Base-by-base conservation (phyloP, 2,888 invertebrate species). In the Proisotoma minuta region DNA sequence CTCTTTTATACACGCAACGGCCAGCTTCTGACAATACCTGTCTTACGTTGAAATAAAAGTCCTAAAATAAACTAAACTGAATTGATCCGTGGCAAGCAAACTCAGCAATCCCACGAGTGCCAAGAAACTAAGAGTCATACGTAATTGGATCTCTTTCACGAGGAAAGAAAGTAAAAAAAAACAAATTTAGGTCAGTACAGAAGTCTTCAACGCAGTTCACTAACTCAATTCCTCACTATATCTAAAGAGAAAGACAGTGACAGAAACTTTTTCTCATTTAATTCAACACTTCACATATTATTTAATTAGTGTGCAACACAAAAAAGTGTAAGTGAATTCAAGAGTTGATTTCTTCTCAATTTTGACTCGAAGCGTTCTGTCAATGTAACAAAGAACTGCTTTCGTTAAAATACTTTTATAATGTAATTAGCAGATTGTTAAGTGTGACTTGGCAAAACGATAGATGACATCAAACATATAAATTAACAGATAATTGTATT, bases 101-200 rank as follows among this genome's bases (percentile, higher is more conserved):
- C 43, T 43, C 43, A 43, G 5, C 43, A 4, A n/a, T 43, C 43
- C 43, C 43, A n/a, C 4, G 43, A 43, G 43, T 43, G 43, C 43
- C 43, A n/a, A 43, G 43, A 43, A 43, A n/a, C n/a, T 5, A 4
- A 43, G 43, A 43, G 20, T 5, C 18, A n/a, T n/a, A 18, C 43
- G 20, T 43, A 43, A 43, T 43, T 43, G 43, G 43, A 43, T 43
- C 20, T 43, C 43, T 43, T 43, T 43, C 20, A n/a, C n/a, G n/a
- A 43, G 43, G 15, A n/a, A 34, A 43, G 43, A 43, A 20, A 43
- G 18, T 43, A 43, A 43, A 43, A 43, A n/a, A 43, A 12, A 5
- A 15, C 20, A 43, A 43, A 43, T 43, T 43, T 20, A 43, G 43
- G 43, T 43, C 43, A 43, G n/a, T n/a, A 43, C 43, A 43, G 20